Evolutionary conservation across 2,797 vertebrate species (phyloP).

Genomic region (Sebastes glaucus): DNA sequence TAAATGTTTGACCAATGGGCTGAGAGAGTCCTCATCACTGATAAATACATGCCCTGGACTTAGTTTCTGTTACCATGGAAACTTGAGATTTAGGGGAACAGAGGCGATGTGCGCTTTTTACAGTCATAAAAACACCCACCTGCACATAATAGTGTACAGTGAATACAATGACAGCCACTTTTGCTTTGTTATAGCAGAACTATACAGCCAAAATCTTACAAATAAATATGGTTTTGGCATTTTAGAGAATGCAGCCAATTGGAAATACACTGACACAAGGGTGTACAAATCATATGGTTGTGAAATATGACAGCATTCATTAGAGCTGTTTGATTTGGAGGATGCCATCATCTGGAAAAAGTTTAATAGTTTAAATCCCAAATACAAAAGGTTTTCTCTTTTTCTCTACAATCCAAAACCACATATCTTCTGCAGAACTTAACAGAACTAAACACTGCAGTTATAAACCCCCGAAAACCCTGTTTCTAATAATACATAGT

Average conservation of each 20-base stretch:
- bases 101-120: conserved; percentile 46
- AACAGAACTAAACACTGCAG: conserved; percentile 19
- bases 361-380: background rate
- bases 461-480: background rate
- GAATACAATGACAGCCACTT: background rate
- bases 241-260: background rate
- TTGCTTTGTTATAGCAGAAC: background rate
- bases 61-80: conserved; percentile 80
- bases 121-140: conserved; percentile 49
- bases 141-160: conserved; percentile 13
- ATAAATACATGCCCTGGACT: conserved; percentile 63
- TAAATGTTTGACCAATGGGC: conserved; percentile 65
- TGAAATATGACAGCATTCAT: background rate
- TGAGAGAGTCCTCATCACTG: conserved; percentile 55
- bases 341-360: background rate
- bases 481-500: no score
- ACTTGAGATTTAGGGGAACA: conserved; percentile 70
- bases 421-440: conserved; percentile 3
- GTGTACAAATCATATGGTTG: background rate
- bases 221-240: background rate
- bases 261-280: background rate
- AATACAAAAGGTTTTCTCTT: background rate
- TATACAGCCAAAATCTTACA: background rate
- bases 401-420: background rate
- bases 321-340: background rate